Percentiles rank a stretch among this genome's conserved stretches.
These are phyloP conservation scores for Microcaecilia unicolor DNA, from an alignment of 2,797 vertebrate species.

Conservation along the genomic window DNA sequence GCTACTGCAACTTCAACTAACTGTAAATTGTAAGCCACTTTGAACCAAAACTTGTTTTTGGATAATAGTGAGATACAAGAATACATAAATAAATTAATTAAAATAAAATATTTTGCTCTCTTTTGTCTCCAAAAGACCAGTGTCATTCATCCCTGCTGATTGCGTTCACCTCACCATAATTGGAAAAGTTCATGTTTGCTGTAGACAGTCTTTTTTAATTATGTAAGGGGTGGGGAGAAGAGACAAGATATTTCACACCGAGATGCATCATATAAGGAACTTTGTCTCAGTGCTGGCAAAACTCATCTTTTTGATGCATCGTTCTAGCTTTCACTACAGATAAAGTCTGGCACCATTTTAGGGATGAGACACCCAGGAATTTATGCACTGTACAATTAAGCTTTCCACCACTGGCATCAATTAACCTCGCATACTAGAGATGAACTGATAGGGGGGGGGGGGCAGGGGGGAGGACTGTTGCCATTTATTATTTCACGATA, in stretches of 20 bases:
- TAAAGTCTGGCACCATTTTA: constrained; percentile 25
- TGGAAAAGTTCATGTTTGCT: not conserved
- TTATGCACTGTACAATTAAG: constrained; percentile 20
- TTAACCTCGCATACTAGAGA: constrained; percentile 3
- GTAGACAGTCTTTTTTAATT: not conserved
- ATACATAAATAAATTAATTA: too few relatives aligned
- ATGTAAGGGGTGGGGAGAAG: not conserved
- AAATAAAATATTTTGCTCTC: too few relatives aligned
- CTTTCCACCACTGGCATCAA: constrained; percentile 21
- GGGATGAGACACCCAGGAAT: constrained; percentile 17
- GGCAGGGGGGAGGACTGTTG: too few relatives aligned
- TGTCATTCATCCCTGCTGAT: not conserved
- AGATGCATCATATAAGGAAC: not conserved
- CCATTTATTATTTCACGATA: constrained; percentile 4
- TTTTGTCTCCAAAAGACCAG: too few relatives aligned
- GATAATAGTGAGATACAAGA: too few relatives aligned
- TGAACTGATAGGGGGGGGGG: too few relatives aligned
- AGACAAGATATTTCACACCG: not conserved
- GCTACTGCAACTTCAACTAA: too few relatives aligned
- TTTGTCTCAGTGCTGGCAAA: not conserved
- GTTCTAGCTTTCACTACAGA: constrained; percentile 15
- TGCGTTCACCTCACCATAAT: not conserved
- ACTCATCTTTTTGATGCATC: constrained; percentile 2
- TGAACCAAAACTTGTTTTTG: too few relatives aligned
- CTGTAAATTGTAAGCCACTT: too few relatives aligned